Conservation (phyloP, 2,888 invertebrate genomes). For the Agonopterix subpropinquella region DNA sequence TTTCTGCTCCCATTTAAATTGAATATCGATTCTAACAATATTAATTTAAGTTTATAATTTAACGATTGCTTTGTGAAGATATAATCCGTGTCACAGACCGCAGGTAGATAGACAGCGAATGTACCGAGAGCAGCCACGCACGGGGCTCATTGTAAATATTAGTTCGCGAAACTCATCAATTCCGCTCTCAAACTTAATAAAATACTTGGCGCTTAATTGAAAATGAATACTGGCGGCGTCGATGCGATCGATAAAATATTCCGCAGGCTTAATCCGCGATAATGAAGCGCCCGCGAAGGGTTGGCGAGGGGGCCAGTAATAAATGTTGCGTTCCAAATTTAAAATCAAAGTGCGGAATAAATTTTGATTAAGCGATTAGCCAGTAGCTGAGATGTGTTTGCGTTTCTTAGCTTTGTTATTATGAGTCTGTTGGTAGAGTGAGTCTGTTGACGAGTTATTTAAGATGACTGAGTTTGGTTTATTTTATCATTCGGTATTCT, state of each 20-base stretch:
- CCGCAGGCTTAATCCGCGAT: slow-evolving; percentile 74
- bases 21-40: slow-evolving; percentile 55
- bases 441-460: slow-evolving; percentile 20
- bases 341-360: slow-evolving; percentile 76
- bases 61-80: slow-evolving; percentile 2
- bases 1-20: slow-evolving; percentile 59
- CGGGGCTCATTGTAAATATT: slow-evolving; percentile 71
- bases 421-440: slow-evolving; percentile 28
- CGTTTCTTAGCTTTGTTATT: slow-evolving; percentile 51
- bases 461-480: slow-evolving; percentile 14
- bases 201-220: slow-evolving; percentile 76
- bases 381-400: slow-evolving; percentile 58
- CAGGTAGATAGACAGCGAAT: slow-evolving; percentile 26
- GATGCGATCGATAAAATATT: slow-evolving; percentile 73
- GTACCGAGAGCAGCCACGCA: slow-evolving; percentile 37
- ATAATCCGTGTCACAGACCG: slow-evolving; percentile 19
- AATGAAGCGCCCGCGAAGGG: slow-evolving; percentile 70
- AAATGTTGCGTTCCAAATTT: slow-evolving; percentile 75
- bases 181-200: slow-evolving; percentile 73
- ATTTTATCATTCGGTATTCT: slow-evolving; percentile 7
- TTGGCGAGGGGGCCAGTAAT: slow-evolving; percentile 70
- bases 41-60: slow-evolving; percentile 8
- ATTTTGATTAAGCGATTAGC: slow-evolving; percentile 76
- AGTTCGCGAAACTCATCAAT: slow-evolving; percentile 75
- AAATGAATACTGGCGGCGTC: slow-evolving; percentile 69